Base-by-base conservation (phyloP, 2,888 invertebrate species). In the Melinopterus prodromus region DNA sequence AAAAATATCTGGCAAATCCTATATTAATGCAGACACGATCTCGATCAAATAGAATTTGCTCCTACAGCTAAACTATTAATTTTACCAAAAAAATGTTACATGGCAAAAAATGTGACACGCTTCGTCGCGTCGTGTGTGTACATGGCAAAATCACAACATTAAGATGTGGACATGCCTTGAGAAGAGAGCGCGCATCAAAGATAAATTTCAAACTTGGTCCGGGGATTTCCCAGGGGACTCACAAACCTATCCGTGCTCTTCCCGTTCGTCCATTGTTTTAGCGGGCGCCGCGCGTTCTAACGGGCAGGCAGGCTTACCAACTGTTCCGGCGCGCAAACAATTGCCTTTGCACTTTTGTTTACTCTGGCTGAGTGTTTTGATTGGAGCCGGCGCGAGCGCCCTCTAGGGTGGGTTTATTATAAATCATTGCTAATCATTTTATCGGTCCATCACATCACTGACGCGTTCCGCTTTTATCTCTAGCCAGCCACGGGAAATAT, bases 231-330 rank as follows among this genome's bases (percentile, higher is more conserved):
- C 83, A n/a, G 16, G 81, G 81, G 83, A 79, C 36, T 77, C 76
- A 82, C 83, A 83, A 83, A 83, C 83, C 82, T 81, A 83, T 83
- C 82, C 79, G 77, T 36, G 36, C 69, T 78, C 76, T 78, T 69
- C 77, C 36, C 76, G 79, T 16, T 69, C 76, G 78, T 77, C 80
- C 78, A 79, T 79, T 79, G 79, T 79, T 79, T 79, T 79, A 74
- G 37, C 74, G 79, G 77, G 53, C n/a, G 71, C 53, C 69, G n/a
- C 69, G n/a, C 36, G n/a, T 74, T 35, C 37, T 74, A 26, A 26
- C 26, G 26, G 35, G 35, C 77, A 15, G 72, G 16, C 70, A 38
- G 79, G 37, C 69, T 72, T 36, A 53, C 77, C 72, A 80, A 80
- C 79, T 77, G 74, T 70, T 77, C 69, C 79, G 16, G n/a, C 26